A percentile compares a stretch with the other conserved stretches of the same genome.
Conservation (phyloP, 2,113 vertebrate genomes). For the Semnornis frantzii region DNA sequence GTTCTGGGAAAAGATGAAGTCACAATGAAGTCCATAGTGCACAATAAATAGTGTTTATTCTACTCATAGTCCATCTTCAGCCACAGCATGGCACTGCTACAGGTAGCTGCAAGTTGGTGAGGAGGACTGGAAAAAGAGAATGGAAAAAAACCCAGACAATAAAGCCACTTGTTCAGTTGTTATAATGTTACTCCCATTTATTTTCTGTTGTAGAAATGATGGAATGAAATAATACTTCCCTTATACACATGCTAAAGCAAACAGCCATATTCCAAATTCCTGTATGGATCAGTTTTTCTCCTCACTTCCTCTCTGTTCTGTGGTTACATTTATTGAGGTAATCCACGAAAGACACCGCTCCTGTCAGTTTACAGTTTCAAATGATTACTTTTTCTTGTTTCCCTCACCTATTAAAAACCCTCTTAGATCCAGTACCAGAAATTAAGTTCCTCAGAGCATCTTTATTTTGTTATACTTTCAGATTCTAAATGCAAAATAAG, state of each 20-base stretch:
- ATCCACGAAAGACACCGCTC: background rate
- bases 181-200: background rate
- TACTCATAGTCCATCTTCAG: background rate
- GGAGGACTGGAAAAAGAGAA: background rate
- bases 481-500: background rate
- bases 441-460: background rate
- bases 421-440: background rate
- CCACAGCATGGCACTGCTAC: background rate
- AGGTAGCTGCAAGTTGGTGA: background rate
- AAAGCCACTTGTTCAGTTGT: background rate
- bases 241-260: background rate
- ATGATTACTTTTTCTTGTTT: background rate
- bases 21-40: background rate
- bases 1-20: background rate
- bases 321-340: background rate
- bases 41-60: background rate
- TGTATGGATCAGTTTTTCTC: background rate
- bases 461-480: background rate
- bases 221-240: background rate
- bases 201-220: background rate
- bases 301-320: background rate
- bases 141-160: background rate
- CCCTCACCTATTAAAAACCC: background rate
- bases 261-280: background rate
- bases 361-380: background rate